A percentile compares a stretch with the other conserved stretches of the same genome.
Evolutionary conservation across 2,113 vertebrate genomes (phyloP).

Genomic region (Clarias macrocephalus): DNA sequence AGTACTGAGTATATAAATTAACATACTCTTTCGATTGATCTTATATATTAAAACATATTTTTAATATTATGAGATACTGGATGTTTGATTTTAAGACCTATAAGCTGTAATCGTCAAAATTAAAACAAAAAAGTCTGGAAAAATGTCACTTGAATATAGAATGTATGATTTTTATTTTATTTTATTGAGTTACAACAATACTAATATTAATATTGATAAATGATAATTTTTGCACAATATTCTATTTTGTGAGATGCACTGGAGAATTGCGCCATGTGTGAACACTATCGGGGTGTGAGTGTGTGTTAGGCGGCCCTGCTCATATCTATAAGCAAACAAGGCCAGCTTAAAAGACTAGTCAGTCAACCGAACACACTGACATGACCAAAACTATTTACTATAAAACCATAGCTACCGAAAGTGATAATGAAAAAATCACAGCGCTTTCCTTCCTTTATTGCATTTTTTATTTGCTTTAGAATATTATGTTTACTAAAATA

Average conservation of each 20-base stretch:
- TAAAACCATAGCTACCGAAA: constrained; percentile 33
- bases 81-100: too few species aligned
- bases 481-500: constrained; percentile 18
- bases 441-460: neutral
- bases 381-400: neutral
- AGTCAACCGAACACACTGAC: constrained; percentile 1
- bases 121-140: too few species aligned
- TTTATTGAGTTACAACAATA: too few species aligned
- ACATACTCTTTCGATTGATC: too few species aligned
- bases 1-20: too few species aligned
- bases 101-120: too few species aligned
- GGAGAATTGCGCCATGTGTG: neutral
- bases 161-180: too few species aligned
- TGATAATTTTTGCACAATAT: too few species aligned
- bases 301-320: neutral
- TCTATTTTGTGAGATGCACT: neutral
- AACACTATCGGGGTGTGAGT: neutral
- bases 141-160: too few species aligned
- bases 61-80: too few species aligned
- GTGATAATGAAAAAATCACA: constrained; percentile 4
- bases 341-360: neutral
- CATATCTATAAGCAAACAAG: constrained; percentile 33
- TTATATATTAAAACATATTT: too few species aligned
- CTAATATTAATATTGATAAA: too few species aligned
- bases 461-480: constrained; percentile 20